A percentile compares a stretch with the other conserved stretches of the same genome.
phyloP scores from a whole-genome alignment of 2,113 vertebrate species.

The Anguilla japonica region DNA sequence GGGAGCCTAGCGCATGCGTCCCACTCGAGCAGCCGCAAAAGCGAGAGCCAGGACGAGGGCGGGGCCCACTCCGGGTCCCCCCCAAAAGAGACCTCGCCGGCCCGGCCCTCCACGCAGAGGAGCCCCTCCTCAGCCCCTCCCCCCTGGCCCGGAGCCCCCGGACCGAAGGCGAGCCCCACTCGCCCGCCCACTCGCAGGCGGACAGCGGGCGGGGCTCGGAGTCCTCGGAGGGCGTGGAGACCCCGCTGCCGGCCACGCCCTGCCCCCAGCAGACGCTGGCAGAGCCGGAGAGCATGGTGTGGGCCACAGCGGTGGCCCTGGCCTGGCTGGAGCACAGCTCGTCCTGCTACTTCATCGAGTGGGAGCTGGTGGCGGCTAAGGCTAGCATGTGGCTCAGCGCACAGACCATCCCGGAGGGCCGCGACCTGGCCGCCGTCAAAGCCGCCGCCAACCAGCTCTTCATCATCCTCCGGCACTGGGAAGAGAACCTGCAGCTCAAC shows the following conservation, averaged over 20 bases:
- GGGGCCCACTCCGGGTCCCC: constrained; percentile 35
- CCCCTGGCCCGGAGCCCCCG: constrained; percentile 45
- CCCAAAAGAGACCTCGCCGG: constrained; percentile 37
- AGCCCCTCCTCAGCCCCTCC: constrained; percentile 29
- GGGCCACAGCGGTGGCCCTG: constrained; percentile 89
- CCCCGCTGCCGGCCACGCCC: not conserved
- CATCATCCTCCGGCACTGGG: constrained; percentile 94
- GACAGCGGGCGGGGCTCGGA: constrained; percentile 48
- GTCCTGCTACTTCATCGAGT: constrained; percentile 86
- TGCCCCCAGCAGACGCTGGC: constrained; percentile 47
- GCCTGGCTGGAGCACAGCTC: constrained; percentile 97
- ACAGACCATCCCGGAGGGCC: constrained; percentile 80
- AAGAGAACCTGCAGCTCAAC: constrained; percentile 92
- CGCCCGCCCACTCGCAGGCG: not conserved
- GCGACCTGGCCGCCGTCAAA: constrained; percentile 73
- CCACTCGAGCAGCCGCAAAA: constrained; percentile 54
- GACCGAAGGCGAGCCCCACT: constrained; percentile 36
- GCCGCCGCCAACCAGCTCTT: constrained; percentile 91
- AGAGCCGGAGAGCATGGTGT: constrained; percentile 79
- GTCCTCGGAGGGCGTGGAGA: constrained; percentile 34
- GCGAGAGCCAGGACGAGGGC: constrained; percentile 28
- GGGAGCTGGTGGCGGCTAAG: constrained; percentile 93
- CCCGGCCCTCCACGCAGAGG: constrained; percentile 19
- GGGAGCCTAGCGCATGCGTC: constrained; percentile 71
- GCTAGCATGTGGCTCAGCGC: constrained; percentile 83